A percentile compares a stretch with the other conserved stretches of the same genome.
Conservation (phyloP, 2,888 invertebrate genomes). For the Branchipolynoe longqiensis region DNA sequence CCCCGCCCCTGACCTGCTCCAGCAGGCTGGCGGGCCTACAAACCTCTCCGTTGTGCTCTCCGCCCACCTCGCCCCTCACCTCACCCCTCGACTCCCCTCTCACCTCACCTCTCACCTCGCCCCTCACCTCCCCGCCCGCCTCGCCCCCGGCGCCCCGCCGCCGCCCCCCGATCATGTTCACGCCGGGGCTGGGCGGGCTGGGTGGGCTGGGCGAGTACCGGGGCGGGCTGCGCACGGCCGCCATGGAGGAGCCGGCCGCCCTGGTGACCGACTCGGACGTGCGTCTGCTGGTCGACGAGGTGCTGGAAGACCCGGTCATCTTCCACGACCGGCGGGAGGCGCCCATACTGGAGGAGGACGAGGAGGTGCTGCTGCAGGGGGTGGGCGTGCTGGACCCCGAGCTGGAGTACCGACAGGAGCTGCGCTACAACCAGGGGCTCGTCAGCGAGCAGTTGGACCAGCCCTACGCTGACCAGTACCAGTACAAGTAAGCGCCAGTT, state of each 20-base stretch:
- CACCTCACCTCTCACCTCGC: slow-evolving; percentile 13
- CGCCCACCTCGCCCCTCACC: slow-evolving; percentile 3
- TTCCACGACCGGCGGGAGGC: slow-evolving; percentile 51
- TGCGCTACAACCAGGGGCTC: slow-evolving; percentile 18
- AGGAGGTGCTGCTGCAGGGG: slow-evolving; percentile 31
- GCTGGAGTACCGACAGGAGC: slow-evolving; percentile 35
- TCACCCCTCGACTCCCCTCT: neutral
- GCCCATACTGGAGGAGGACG: slow-evolving; percentile 43
- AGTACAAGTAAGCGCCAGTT: too few relatives aligned
- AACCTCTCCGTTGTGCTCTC: neutral
- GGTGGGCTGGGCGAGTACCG: slow-evolving; percentile 24
- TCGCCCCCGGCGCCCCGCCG: neutral
- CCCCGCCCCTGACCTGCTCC: neutral
- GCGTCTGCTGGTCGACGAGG: slow-evolving; percentile 50
- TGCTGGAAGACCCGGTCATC: slow-evolving; percentile 54
- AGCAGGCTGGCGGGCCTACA: slow-evolving; percentile 28
- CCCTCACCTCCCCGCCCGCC: slow-evolving; percentile 4
- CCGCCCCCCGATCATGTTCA: slow-evolving; percentile 2
- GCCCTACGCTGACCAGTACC: too few relatives aligned
- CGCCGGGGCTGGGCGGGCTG: neutral
- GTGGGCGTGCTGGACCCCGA: slow-evolving; percentile 33
- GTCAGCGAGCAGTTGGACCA: too few relatives aligned
- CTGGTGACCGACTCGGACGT: slow-evolving; percentile 51
- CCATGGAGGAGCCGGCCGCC: slow-evolving; percentile 54
- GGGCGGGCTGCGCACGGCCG: slow-evolving; percentile 30